Percentiles rank a stretch among this genome's conserved stretches.
These are phyloP conservation scores for Pachyuromys duprasi DNA, from an alignment of 2,797 vertebrate species.

Conservation along the genomic window DNA sequence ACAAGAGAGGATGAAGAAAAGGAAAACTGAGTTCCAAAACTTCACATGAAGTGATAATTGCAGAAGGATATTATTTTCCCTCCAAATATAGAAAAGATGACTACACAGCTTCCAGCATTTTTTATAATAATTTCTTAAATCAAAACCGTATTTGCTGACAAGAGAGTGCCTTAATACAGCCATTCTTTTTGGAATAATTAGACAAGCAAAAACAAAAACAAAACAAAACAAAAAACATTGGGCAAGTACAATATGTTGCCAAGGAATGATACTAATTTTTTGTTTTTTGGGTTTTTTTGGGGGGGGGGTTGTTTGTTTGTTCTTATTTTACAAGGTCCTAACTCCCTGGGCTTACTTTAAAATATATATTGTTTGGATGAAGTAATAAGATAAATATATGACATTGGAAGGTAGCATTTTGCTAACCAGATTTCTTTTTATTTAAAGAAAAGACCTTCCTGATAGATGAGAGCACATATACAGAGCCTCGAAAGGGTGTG, in stretches of 20 bases:
- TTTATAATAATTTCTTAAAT: conserved; percentile 76
- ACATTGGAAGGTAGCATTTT: conserved; percentile 19
- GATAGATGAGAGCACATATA: neutral
- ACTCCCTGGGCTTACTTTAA: conserved; percentile 37
- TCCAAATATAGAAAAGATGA: conserved; percentile 69
- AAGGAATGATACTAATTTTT: conserved; percentile 1
- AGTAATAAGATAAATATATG: conserved; percentile 62
- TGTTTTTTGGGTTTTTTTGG: no score
- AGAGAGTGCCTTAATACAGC: conserved; percentile 27
- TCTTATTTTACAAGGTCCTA: conserved; percentile 65
- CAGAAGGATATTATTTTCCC: conserved; percentile 59
- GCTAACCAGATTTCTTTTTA: conserved; percentile 24
- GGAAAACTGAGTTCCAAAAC: conserved; percentile 70
- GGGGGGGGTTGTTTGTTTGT: no score
- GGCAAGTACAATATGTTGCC: neutral
- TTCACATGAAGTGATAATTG: conserved; percentile 72
- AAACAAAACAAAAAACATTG: conserved; percentile 32
- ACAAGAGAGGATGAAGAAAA: conserved; percentile 25
- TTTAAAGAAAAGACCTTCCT: conserved; percentile 33
- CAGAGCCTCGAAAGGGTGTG: neutral
- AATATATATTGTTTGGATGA: conserved; percentile 34
- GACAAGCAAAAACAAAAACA: conserved; percentile 60
- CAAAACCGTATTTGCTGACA: conserved; percentile 72
- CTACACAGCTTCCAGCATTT: conserved; percentile 68
- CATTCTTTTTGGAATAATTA: conserved; percentile 75